Conservation (phyloP, 2,113 vertebrate genomes). For the Thryonomys swinderianus region DNA sequence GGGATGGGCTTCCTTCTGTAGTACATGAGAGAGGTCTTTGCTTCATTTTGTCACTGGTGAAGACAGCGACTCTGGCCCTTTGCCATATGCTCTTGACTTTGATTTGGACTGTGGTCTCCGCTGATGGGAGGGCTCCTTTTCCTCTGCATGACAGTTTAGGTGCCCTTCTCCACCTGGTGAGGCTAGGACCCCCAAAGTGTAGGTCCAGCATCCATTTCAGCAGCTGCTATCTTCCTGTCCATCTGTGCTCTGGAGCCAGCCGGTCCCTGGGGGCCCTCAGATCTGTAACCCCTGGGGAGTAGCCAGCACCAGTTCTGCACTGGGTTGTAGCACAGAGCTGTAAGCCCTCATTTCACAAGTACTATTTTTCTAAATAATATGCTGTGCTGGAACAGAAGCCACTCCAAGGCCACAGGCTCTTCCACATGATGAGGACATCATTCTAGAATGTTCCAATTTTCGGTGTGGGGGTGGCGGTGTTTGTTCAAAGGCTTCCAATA, state of each 20-base stretch:
- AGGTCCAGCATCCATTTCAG: background rate
- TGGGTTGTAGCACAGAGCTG: background rate
- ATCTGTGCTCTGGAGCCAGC: slow-evolving; percentile 30
- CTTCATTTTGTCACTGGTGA: background rate
- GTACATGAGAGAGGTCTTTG: rapidly evolving
- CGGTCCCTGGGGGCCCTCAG: background rate
- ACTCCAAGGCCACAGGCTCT: slow-evolving; percentile 47
- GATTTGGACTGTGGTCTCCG: background rate
- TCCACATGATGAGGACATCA: slow-evolving; percentile 38
- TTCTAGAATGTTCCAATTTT: slow-evolving; percentile 38
- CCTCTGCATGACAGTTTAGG: background rate
- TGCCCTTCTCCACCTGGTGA: background rate
- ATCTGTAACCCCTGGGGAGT: background rate
- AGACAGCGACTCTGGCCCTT: background rate
- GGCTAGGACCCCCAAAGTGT: background rate
- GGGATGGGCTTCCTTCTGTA: background rate
- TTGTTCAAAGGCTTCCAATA: slow-evolving; percentile 51
- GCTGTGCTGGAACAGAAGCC: slow-evolving; percentile 35
- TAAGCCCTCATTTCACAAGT: slow-evolving; percentile 51
- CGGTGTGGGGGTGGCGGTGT: background rate
- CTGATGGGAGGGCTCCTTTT: background rate
- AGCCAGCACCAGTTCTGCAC: background rate
- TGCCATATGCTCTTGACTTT: background rate
- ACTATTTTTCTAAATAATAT: slow-evolving; percentile 71
- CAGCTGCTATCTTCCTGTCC: background rate